Evolutionary conservation across 2,888 invertebrate genomes (phyloP), one percentile per base, ranked within the genome.

Genomic region (Stegana nigrithorax): DNA sequence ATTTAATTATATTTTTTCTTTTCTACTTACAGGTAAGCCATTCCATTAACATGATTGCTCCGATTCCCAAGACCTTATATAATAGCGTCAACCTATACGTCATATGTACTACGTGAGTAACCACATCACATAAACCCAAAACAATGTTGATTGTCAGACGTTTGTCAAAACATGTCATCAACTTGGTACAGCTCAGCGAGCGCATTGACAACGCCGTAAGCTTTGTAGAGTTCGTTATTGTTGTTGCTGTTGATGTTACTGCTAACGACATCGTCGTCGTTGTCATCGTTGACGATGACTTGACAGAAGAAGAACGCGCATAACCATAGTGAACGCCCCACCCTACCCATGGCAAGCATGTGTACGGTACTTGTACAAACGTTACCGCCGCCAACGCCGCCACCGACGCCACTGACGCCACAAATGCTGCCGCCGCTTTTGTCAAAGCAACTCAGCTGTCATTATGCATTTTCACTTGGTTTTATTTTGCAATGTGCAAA

Each of bases 121-220:
- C 53, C 32, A 6, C 32, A 55, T 21, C 21, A 55, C 53, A 29
- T 55, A 32, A 55, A 29, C 53, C 17, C 36, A 32, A 29, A 6
- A 32, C 36, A 32, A 55, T 55, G 53, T 53, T 66, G 73, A 64
- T 65, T 78, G 78, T 78, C 78, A 78, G 69, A 70, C 69, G 68
- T 75, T 73, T 73, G 78, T 75, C 75, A 75, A 75, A 72, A 75
- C 69, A 73, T 65, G 69, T 69, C 70, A 65, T 57, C 44, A 50
- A 59, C 55, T 23, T 53, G 53, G 56, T 53, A 19, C 14, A 14
- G 26, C 14, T 17, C 14, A 5, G 32, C 19, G 26, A 21, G 6
- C 12, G 32, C 27, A 51, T 23, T 47, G 47, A 21, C 47, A 10
- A 42, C n/a, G 12, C 8, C 23, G n/a, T n/a, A n/a, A n/a, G n/a